Conservation (phyloP, 2,113 vertebrate species). For the Entomyzon cyanotis region DNA sequence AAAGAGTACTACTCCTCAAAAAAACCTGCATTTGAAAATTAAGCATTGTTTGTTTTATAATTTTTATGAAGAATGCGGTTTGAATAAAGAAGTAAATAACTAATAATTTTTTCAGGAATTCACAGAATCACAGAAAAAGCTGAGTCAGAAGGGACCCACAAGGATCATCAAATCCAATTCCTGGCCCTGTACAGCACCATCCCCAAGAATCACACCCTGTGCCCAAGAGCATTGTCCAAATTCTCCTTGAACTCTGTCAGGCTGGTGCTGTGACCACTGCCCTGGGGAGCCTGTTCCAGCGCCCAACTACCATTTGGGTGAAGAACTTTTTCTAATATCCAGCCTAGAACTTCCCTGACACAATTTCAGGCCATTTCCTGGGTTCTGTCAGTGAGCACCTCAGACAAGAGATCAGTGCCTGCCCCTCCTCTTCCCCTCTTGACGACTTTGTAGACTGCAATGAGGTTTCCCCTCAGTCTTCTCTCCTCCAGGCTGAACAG, state of each 20-base stretch:
- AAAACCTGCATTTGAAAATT: not conserved
- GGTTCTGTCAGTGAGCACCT: not conserved
- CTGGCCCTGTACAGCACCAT: not conserved
- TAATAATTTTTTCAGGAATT: not conserved
- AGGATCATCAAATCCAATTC: not conserved
- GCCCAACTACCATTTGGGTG: not conserved
- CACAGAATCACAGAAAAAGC: not conserved
- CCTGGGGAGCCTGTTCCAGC: not conserved
- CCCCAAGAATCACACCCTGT: not conserved
- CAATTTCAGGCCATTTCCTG: not conserved
- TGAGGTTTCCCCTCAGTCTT: not conserved
- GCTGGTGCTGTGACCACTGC: not conserved
- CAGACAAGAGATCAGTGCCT: not conserved
- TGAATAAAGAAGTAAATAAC: not conserved
- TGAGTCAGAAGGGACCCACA: not conserved
- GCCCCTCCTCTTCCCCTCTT: not conserved
- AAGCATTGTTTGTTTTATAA: not conserved
- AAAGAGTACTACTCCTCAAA: not conserved
- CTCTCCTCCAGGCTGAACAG: not conserved
- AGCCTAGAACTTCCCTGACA: not conserved
- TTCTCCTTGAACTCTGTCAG: not conserved
- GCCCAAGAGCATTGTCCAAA: rapidly evolving
- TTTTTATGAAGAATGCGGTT: not conserved
- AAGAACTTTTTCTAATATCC: not conserved
- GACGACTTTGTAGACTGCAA: rapidly evolving